These are phyloP conservation scores for Danio albolineatus DNA, from an alignment of 2,797 vertebrate genomes.

Conservation along the genomic window DNA sequence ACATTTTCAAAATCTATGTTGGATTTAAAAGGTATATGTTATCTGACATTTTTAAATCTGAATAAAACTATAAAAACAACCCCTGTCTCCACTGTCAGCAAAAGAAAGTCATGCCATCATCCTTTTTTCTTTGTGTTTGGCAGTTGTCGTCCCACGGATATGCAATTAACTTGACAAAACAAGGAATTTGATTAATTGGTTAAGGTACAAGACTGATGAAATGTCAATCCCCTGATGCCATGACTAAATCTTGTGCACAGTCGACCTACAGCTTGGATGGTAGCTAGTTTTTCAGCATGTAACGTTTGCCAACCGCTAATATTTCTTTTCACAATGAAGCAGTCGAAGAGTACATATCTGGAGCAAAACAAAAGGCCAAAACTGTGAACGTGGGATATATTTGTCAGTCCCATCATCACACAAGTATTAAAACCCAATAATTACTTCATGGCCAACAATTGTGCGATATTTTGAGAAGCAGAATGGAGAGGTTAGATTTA, in stretches of 20 bases:
- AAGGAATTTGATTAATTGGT: not conserved
- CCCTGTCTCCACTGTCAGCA: not conserved
- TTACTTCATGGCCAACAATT: slow-evolving; percentile 21
- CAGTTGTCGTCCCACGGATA: not conserved
- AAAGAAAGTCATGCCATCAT: not conserved
- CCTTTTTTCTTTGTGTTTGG: not conserved
- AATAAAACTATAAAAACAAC: too few relatives aligned
- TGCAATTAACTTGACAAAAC: not conserved
- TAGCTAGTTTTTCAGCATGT: slow-evolving; percentile 3
- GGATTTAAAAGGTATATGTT: not conserved
- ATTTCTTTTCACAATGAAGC: not conserved
- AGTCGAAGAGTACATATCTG: slow-evolving; percentile 13
- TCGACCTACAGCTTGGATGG: slow-evolving; percentile 8
- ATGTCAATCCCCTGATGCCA: not conserved
- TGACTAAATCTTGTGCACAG: not conserved
- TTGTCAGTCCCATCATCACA: slow-evolving; percentile 1
- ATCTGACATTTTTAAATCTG: not conserved
- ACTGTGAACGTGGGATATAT: not conserved
- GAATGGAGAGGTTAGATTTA: slow-evolving; percentile 25
- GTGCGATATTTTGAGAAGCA: slow-evolving; percentile 4
- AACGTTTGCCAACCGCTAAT: slow-evolving; percentile 24
- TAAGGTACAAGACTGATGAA: not conserved
- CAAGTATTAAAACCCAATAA: slow-evolving; percentile 30
- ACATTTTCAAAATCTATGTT: not conserved
- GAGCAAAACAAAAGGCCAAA: slow-evolving; percentile 18